phyloP scores from a whole-genome alignment of 1,140 invertebrate species.

The Drosophila elegans region DNA sequence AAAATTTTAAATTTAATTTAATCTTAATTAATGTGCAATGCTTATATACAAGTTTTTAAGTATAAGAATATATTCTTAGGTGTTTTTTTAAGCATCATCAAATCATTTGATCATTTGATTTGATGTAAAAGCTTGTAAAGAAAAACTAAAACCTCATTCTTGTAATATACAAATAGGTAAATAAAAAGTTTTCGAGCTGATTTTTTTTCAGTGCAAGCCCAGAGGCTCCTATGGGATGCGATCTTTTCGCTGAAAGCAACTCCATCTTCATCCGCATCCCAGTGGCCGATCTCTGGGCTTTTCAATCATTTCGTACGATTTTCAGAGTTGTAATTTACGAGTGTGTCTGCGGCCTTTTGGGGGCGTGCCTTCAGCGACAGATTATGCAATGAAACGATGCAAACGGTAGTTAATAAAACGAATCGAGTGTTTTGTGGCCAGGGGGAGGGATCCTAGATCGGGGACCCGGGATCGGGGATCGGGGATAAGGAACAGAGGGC shows the following conservation, averaged over 20 bases:
- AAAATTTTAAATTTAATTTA: too few relatives aligned
- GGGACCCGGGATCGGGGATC: neutral
- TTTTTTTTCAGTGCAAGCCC: slow-evolving; percentile 14
- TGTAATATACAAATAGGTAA: too few relatives aligned
- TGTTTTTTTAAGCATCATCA: too few relatives aligned
- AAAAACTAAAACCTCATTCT: too few relatives aligned
- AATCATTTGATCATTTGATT: too few relatives aligned
- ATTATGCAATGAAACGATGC: slow-evolving; percentile 75
- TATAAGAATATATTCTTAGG: too few relatives aligned
- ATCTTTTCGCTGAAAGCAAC: slow-evolving; percentile 12
- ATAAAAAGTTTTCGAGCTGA: neutral
- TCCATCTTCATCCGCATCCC: slow-evolving; percentile 38
- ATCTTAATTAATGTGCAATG: too few relatives aligned
- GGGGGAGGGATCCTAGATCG: slow-evolving; percentile 1
- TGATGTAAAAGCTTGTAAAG: too few relatives aligned
- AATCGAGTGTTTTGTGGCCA: slow-evolving; percentile 28
- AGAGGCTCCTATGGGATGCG: slow-evolving; percentile 23
- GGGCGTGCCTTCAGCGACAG: slow-evolving; percentile 58
- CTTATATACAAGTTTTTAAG: too few relatives aligned
- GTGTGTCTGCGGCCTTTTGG: slow-evolving; percentile 39
- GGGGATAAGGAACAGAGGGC: neutral
- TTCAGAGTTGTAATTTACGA: slow-evolving; percentile 69
- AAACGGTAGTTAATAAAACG: slow-evolving; percentile 75
- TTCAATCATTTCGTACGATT: slow-evolving; percentile 77
- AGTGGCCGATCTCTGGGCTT: slow-evolving; percentile 49